Evolutionary conservation across 1,140 invertebrate species (phyloP).

Genomic region (Leucophenga varia): DNA sequence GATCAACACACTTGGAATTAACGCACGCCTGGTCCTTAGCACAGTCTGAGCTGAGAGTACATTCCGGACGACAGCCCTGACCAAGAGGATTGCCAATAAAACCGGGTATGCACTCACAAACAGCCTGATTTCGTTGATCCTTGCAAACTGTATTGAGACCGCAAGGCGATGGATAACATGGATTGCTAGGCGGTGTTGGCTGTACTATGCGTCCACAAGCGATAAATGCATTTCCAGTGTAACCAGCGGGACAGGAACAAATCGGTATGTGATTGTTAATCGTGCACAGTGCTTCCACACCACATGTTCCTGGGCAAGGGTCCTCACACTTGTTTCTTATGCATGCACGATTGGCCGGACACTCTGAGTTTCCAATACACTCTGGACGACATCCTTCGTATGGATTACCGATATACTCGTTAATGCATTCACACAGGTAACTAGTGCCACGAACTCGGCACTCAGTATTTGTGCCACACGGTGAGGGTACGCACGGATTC

Average conservation of each 20-base stretch:
- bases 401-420: conserved; percentile 63
- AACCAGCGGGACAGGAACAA: conserved; percentile 65
- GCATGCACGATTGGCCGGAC: conserved; percentile 61
- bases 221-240: conserved; percentile 74
- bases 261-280: conserved; percentile 68
- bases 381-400: conserved; percentile 64
- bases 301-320: conserved; percentile 63
- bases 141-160: conserved; percentile 71
- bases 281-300: conserved; percentile 65
- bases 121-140: conserved; percentile 61
- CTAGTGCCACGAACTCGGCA: conserved; percentile 58
- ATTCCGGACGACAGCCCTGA: conserved; percentile 72
- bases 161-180: conserved; percentile 73
- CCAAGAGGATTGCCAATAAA: conserved; percentile 81
- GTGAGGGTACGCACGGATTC: conserved; percentile 61
- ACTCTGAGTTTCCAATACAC: conserved; percentile 64
- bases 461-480: conserved; percentile 63
- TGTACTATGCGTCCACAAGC: conserved; percentile 35
- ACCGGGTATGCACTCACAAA: conserved; percentile 70
- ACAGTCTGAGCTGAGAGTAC: conserved; percentile 78
- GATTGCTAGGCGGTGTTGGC: conserved; percentile 59
- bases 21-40: conserved; percentile 75
- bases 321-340: conserved; percentile 63
- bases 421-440: conserved; percentile 58
- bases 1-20: conserved; percentile 76